Evolutionary conservation across 2,888 invertebrate genomes (phyloP).

Genomic region (Idaea biselata): DNA sequence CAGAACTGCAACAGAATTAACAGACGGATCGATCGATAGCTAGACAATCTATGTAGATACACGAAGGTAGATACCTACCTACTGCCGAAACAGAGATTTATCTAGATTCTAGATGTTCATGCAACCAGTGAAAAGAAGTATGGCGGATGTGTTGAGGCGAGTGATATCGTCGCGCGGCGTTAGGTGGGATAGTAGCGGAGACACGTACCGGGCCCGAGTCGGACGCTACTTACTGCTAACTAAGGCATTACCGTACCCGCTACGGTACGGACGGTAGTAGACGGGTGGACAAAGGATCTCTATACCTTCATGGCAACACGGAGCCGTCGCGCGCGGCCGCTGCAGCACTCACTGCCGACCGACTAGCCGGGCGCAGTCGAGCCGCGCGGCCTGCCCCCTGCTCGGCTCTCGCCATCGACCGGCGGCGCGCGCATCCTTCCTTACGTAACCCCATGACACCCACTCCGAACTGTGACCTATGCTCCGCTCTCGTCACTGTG

Average conservation of each 20-base stretch:
- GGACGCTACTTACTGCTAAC: conserved; percentile 60
- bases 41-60: neutral
- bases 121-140: conserved; percentile 28
- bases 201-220: conserved; percentile 58
- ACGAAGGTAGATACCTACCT: neutral
- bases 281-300: conserved; percentile 45
- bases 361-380: conserved; percentile 29
- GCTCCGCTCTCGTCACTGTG: too few species aligned
- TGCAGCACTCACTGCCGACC: conserved; percentile 44
- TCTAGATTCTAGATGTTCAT: conserved; percentile 15
- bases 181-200: conserved; percentile 40
- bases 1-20: too few species aligned
- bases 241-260: conserved; percentile 67
- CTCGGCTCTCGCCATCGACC: conserved; percentile 20
- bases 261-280: conserved; percentile 32
- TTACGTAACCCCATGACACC: conserved; percentile 16
- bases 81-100: neutral
- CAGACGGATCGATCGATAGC: neutral
- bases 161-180: conserved; percentile 32
- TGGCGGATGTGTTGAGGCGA: conserved; percentile 34
- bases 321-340: conserved; percentile 39
- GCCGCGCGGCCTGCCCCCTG: conserved; percentile 16
- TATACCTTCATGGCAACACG: conserved; percentile 77
- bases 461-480: neutral
- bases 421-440: conserved; percentile 18